Conservation (phyloP, 1,140 invertebrate species). For the Bombus confusus region DNA sequence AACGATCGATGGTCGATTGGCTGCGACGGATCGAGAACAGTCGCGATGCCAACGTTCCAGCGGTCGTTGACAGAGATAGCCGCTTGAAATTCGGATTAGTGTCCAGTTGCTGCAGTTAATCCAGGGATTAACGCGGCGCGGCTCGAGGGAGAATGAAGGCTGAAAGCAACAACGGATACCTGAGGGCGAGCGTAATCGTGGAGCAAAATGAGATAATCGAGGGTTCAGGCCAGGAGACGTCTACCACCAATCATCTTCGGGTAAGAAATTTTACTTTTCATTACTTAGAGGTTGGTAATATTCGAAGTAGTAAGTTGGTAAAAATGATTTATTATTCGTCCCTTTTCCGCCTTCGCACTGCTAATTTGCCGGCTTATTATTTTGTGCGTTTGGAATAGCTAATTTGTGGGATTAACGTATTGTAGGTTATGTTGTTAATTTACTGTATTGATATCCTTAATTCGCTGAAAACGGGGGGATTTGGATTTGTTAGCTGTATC, state of each 20-base stretch:
- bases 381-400: not conserved
- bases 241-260: slow-evolving; percentile 70
- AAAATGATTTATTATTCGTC: not conserved
- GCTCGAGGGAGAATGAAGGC: slow-evolving; percentile 66
- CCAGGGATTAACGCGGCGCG: not conserved
- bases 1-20: slow-evolving; percentile 21
- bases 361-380: not conserved
- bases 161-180: slow-evolving; percentile 76
- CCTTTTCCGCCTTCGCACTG: not conserved
- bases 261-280: slow-evolving; percentile 47
- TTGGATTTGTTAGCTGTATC: no score
- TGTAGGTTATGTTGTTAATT: no score
- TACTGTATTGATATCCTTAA: rapidly evolving
- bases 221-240: slow-evolving; percentile 50
- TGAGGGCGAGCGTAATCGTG: slow-evolving; percentile 66
- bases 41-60: slow-evolving; percentile 39
- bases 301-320: no score
- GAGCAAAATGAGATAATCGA: slow-evolving; percentile 71
- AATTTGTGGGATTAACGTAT: no score
- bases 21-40: slow-evolving; percentile 20
- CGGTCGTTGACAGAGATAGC: slow-evolving; percentile 43
- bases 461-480: no score
- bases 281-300: not conserved
- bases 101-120: slow-evolving; percentile 25
- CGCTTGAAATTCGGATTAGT: slow-evolving; percentile 28